Base-by-base conservation (phyloP, 2,888 invertebrate species). In the Ramazzottius varieornatus region DNA sequence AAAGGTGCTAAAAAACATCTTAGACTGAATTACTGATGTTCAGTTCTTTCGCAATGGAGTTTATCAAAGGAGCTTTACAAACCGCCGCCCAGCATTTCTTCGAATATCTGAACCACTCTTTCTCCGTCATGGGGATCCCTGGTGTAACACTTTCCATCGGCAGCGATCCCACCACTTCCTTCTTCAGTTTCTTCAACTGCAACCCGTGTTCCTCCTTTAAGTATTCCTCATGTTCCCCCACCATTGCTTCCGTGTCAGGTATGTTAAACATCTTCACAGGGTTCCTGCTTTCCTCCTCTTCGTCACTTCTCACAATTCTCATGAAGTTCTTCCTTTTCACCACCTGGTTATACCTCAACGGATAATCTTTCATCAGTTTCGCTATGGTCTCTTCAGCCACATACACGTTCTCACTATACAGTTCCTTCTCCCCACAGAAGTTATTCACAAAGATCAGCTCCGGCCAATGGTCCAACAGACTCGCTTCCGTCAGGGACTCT, bases 381-480 rank as follows among this genome's bases (percentile, higher is more conserved):
- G n/a, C n/a, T 4, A 54, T 13, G 4, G 8, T 54, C 13, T 24
- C 54, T 29, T 29, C 4, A 54, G 54, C 54, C 54, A 54, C 4
- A 4, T 16, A 4, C 29, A n/a, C 20, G 4, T 24, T 8, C 24
- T 54, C 54, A 13, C 29, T 16, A 29, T 54, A 54, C 20, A 54
- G 54, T 16, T 54, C 54, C 54, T 54, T 8, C 54, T 8, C 20
- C 4, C 29, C 24, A 24, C 54, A 54, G 16, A 54, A 16, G 29
- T 54, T 54, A 16, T 54, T 29, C 20, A 54, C 54, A 54, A 54
- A 54, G 29, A 54, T 29, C 54, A 54, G 54, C 20, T 54, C 54
- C 54, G 54, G 54, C 54, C 54, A 54, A 29, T 54, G 54, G 29
- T 54, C 54, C 4, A 24, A 54, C 54, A 54, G 54, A 54, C 24